Evolutionary conservation across 2,113 vertebrate genomes (phyloP).

Genomic region (Hippocampus zosterae): DNA sequence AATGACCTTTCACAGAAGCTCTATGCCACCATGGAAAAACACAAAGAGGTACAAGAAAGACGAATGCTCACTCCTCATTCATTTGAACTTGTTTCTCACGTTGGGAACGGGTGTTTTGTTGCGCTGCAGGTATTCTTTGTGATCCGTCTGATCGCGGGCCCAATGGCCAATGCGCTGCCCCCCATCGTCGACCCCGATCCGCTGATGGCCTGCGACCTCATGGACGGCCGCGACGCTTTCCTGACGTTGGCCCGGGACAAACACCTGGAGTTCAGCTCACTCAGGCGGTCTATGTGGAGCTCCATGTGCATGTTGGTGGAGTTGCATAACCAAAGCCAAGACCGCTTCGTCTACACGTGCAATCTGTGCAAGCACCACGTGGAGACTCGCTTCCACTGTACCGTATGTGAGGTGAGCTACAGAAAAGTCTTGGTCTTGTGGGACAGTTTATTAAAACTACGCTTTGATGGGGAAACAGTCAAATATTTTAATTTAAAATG

Average conservation of each 20-base stretch:
- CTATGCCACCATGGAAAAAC: slow-evolving; percentile 98
- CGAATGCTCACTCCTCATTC: not conserved
- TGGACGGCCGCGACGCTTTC: slow-evolving; percentile 97
- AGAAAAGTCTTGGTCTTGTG: not conserved
- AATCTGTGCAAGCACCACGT: slow-evolving; percentile 98
- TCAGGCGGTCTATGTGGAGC: slow-evolving; percentile 92
- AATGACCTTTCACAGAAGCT: slow-evolving; percentile 97
- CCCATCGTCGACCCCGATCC: slow-evolving; percentile 89
- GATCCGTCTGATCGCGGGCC: slow-evolving; percentile 88
- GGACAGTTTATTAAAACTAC: not conserved
- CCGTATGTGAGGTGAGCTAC: slow-evolving; percentile 89
- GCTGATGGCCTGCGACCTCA: slow-evolving; percentile 93
- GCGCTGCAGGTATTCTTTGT: slow-evolving; percentile 91
- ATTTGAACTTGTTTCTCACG: not conserved
- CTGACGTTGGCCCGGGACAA: slow-evolving; percentile 95
- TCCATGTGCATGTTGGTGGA: slow-evolving; percentile 98
- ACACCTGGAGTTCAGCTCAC: slow-evolving; percentile 93
- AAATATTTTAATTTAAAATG: not conserved
- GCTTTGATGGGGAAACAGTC: not conserved
- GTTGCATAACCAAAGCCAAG: slow-evolving; percentile 95
- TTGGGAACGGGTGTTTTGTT: not conserved
- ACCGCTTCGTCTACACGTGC: slow-evolving; percentile 97
- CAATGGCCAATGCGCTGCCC: slow-evolving; percentile 88
- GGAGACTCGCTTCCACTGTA: slow-evolving; percentile 97
- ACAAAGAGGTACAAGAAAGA: slow-evolving; percentile 84